A percentile compares a stretch with the other conserved stretches of the same genome.
These are phyloP conservation scores for Stegophylla sp. DNA, from an alignment of 2,888 invertebrate species.

Conservation along the genomic window DNA sequence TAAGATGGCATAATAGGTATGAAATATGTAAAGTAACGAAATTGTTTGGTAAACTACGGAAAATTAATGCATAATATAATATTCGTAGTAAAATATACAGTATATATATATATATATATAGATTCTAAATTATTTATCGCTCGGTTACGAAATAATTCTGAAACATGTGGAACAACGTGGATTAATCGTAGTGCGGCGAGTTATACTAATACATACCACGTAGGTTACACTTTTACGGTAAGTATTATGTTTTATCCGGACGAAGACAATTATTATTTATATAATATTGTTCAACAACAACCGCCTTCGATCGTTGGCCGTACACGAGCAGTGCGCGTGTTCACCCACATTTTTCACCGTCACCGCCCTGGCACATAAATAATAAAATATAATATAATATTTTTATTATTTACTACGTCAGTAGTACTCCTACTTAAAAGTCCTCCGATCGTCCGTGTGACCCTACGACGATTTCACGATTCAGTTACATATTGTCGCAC, in stretches of 20 bases:
- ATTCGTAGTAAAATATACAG: too few species aligned
- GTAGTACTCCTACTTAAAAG: slow-evolving; percentile 8
- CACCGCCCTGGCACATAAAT: not conserved
- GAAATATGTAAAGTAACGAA: not conserved
- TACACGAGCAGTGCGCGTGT: too few species aligned
- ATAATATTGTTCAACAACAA: not conserved
- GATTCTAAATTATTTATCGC: slow-evolving; percentile 7
- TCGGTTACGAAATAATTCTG: slow-evolving; percentile 22
- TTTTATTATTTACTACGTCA: too few species aligned
- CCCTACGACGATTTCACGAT: not conserved
- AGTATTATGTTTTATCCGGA: too few species aligned
- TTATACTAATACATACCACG: not conserved
- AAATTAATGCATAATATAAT: slow-evolving; percentile 11
- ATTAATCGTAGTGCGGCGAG: not conserved
- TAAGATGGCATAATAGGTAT: too few species aligned
- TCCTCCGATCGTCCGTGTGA: too few species aligned
- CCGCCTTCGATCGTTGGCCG: slow-evolving; percentile 21
- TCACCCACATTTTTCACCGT: slow-evolving; percentile 10
- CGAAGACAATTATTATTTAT: slow-evolving; percentile 20
- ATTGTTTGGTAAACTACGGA: not conserved
- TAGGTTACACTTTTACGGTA: too few species aligned
- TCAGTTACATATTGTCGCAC: too few species aligned
- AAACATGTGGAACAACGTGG: not conserved
- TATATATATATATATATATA: too few species aligned
- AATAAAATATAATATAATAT: slow-evolving; percentile 26